Evolutionary conservation across 2,113 vertebrate species (phyloP).

Genomic region (Clupea harengus): DNA sequence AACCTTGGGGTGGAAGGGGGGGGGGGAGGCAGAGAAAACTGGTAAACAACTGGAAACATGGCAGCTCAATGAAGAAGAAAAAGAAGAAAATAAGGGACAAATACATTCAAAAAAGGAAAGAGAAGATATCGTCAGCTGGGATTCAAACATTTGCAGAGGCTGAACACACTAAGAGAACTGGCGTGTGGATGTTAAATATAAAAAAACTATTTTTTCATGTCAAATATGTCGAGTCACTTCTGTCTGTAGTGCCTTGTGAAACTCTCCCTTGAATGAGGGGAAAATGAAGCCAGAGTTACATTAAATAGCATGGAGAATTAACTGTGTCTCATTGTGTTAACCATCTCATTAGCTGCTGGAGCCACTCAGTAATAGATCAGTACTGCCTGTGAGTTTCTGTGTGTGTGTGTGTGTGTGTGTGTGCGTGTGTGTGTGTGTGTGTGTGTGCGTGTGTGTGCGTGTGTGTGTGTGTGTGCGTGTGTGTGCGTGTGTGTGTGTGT

Average conservation of each 20-base stretch:
- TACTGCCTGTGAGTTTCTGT: background rate
- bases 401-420: background rate
- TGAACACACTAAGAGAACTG: no score
- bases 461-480: constrained; percentile 1
- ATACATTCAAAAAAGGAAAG: background rate
- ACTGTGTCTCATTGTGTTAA: constrained; percentile 9
- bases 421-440: background rate
- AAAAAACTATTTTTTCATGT: background rate
- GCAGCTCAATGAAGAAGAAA: background rate
- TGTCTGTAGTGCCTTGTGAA: background rate
- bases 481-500: background rate
- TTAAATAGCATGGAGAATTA: background rate
- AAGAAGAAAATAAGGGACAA: background rate
- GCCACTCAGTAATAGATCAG: background rate
- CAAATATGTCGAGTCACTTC: background rate
- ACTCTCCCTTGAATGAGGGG: background rate
- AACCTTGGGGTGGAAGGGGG: background rate
- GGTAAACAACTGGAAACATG: background rate
- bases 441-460: background rate
- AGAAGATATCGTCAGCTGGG: background rate
- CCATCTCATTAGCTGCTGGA: background rate
- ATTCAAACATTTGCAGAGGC: background rate
- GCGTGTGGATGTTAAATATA: background rate
- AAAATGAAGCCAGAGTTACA: background rate
- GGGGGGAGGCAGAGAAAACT: background rate